Evolutionary conservation across 2,797 vertebrate genomes (phyloP).

Genomic region (Morelia viridis): DNA sequence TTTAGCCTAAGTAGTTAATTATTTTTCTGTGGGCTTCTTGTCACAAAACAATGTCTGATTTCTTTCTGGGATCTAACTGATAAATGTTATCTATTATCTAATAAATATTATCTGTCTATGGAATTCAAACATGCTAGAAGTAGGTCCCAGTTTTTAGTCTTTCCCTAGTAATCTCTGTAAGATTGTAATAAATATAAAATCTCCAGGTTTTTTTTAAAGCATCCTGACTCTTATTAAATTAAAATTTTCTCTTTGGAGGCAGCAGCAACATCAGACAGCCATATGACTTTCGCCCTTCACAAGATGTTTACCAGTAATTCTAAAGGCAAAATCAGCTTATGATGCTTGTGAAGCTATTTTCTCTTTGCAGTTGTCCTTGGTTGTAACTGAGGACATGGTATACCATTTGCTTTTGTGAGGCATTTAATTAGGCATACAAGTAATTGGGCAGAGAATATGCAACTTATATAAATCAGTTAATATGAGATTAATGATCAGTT

Average conservation of each 20-base stretch:
- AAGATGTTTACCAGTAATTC: conserved; percentile 34
- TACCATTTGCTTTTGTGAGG: conserved; percentile 19
- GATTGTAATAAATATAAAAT: conserved; percentile 19
- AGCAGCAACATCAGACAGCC: neutral
- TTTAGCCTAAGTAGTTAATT: neutral
- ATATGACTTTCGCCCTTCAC: conserved; percentile 9
- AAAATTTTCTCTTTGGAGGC: conserved; percentile 8
- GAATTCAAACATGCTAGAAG: neutral
- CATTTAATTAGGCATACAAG: conserved; percentile 3
- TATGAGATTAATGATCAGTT: neutral
- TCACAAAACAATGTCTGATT: neutral
- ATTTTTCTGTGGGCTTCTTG: neutral
- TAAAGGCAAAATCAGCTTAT: conserved; percentile 42
- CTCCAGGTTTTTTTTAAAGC: neutral
- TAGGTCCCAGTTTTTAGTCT: conserved; percentile 11
- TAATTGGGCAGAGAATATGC: neutral
- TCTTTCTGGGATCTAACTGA: conserved; percentile 15
- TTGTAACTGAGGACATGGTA: conserved; percentile 18
- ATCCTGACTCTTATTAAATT: neutral
- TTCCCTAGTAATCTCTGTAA: conserved; percentile 29
- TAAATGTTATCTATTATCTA: neutral
- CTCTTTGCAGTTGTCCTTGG: conserved; percentile 42
- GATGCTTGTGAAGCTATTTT: conserved; percentile 44
- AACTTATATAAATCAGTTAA: neutral
- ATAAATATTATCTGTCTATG: neutral